phyloP scores from a whole-genome alignment of 1,140 invertebrate species.

The Saccostrea echinata region DNA sequence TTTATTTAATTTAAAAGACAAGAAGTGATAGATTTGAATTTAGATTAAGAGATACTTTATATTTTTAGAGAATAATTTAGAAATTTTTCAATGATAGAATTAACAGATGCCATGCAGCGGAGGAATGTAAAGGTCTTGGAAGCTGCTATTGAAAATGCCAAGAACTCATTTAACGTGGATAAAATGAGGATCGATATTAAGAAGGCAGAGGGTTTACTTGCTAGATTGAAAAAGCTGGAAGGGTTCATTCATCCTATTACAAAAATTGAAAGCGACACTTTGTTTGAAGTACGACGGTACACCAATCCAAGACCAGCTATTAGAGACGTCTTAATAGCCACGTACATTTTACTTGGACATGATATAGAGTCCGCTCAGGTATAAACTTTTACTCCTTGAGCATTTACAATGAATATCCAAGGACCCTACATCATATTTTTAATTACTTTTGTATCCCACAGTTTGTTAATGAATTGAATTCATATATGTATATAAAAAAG shows the following conservation, averaged over 20 bases:
- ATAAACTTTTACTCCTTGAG: neutral
- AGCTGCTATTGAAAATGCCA: constrained; percentile 46
- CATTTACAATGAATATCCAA: too few relatives aligned
- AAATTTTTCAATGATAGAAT: neutral
- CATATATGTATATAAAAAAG: too few relatives aligned
- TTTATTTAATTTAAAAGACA: too few relatives aligned
- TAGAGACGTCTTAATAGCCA: constrained; percentile 45
- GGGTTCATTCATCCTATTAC: constrained; percentile 53
- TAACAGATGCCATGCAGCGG: constrained; percentile 47
- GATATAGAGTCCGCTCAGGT: constrained; percentile 49
- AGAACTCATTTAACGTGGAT: constrained; percentile 32
- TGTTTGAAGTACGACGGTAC: constrained; percentile 51
- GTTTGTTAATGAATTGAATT: too few relatives aligned
- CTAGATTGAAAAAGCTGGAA: constrained; percentile 43
- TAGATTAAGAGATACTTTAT: too few relatives aligned
- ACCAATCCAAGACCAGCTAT: constrained; percentile 47
- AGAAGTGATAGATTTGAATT: too few relatives aligned
- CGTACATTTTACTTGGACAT: constrained; percentile 53
- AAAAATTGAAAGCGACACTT: constrained; percentile 39
- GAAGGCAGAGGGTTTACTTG: constrained; percentile 39
- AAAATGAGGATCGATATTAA: constrained; percentile 52
- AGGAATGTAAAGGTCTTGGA: constrained; percentile 47
- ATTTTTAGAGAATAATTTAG: too few relatives aligned
- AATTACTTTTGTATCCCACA: too few relatives aligned
- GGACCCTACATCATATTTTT: too few relatives aligned